Conservation (phyloP, 2,888 invertebrate species). For the Meloe dianella region DNA sequence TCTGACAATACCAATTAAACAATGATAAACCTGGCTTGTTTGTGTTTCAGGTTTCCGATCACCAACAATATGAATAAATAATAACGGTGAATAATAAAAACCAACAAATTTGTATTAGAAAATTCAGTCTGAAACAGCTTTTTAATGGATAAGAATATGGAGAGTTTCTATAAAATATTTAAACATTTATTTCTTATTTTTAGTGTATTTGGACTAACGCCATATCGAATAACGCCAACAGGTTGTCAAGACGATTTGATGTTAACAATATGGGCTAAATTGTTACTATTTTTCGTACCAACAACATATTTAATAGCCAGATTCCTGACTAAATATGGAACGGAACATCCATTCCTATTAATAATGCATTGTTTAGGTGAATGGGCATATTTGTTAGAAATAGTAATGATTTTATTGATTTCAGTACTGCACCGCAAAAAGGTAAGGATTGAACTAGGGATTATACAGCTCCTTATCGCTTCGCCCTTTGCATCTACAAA, state of each 20-base stretch:
- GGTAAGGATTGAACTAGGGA: background rate
- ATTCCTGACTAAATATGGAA: background rate
- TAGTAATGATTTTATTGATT: background rate
- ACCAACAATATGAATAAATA: too few relatives aligned
- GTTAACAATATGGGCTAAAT: background rate
- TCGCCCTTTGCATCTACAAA: too few relatives aligned
- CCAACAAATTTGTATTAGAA: background rate
- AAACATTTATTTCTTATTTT: constrained; percentile 5
- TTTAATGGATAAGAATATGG: background rate
- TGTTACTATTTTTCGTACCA: background rate
- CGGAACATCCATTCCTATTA: background rate
- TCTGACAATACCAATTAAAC: too few relatives aligned
- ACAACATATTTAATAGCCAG: background rate
- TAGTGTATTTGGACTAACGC: background rate
- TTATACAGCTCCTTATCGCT: too few relatives aligned
- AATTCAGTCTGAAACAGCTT: background rate
- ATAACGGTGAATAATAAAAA: too few relatives aligned
- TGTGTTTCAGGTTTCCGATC: too few relatives aligned
- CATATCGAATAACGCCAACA: background rate
- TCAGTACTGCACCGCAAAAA: background rate
- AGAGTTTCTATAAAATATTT: background rate
- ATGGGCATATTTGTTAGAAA: background rate
- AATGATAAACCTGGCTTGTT: too few relatives aligned
- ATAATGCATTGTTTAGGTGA: background rate
- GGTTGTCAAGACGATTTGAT: background rate